Base-by-base conservation (phyloP, 1,140 invertebrate genomes). In the Augochlora pura region DNA sequence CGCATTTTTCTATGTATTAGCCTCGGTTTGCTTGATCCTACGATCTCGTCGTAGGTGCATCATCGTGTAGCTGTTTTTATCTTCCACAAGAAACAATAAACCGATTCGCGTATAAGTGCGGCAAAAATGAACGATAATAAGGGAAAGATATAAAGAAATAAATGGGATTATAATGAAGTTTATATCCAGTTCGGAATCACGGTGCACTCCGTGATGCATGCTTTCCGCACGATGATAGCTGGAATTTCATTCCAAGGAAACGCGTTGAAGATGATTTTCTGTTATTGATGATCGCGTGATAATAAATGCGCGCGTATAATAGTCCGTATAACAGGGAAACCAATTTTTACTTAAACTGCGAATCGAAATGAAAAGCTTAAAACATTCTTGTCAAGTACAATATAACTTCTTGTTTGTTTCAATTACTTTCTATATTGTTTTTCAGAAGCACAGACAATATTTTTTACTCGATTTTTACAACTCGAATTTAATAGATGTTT, bases 141-240 rank as follows among this genome's bases (percentile, higher is more conserved):
- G 9, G 21, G 57, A 71, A 23, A 18, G 23, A 16, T 72, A 39
- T 54, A 71, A 73, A 78, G 46, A 39, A 16, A 49, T 65, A 54
- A 78, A 72, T 60, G 42, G 23, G 18, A 2, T 32, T 62, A 25
- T 49, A 65, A 73, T 32, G 77, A 72, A 52, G 57, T 66, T 46
- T 16, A 18, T 62, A 60, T 66, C 62, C 8, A 73, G 62, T 25
- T 10, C 6, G n/a, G 14, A 73, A 71, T 49, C 10, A 69, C 18
- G 27, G 32, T 4, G 32, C 32, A 46, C 0, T 14, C 16, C 3
- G 6, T 72, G 69, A 78, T 65, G 10, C 16, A 73, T 38, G 52
- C 8, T 25, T 78, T 73, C 77, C 77, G 68, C 52, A 63, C 59
- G 68, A 23, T 39, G 69, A 57, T 60, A 64, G 49, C 75, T 57